Evolutionary conservation across 2,888 invertebrate species (phyloP).

Genomic region (Xiphydria camelus): DNA sequence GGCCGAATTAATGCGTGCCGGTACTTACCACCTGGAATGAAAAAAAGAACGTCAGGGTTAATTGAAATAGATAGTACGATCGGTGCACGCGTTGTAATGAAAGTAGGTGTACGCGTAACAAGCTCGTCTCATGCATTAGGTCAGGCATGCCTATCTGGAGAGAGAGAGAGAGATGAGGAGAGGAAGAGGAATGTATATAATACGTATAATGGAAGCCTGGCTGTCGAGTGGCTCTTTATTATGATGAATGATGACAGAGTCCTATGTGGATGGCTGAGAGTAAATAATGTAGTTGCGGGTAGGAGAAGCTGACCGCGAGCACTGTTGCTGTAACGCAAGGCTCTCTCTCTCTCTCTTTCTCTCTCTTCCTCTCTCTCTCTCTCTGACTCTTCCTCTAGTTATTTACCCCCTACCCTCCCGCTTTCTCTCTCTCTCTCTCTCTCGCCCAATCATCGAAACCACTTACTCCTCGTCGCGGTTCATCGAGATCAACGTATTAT

Average conservation of each 20-base stretch:
- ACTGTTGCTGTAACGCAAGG: too few relatives aligned
- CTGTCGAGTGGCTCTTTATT: conserved; percentile 32
- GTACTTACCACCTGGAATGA: conserved; percentile 43
- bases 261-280: conserved; percentile 18
- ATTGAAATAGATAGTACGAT: background rate
- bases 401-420: too few relatives aligned
- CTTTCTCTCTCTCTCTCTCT: too few relatives aligned
- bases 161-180: background rate
- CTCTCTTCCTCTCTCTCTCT: too few relatives aligned
- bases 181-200: background rate
- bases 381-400: too few relatives aligned
- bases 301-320: conserved; percentile 16
- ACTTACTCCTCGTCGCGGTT: too few relatives aligned
- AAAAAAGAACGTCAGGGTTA: background rate
- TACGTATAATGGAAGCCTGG: conserved; percentile 21
- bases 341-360: too few relatives aligned
- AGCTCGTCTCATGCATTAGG: background rate
- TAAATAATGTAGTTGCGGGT: conserved; percentile 17
- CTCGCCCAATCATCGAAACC: too few relatives aligned
- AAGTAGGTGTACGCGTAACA: background rate
- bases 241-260: conserved; percentile 34
- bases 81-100: background rate
- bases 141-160: too few relatives aligned
- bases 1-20: too few relatives aligned
- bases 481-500: too few relatives aligned